Evolutionary conservation across 1,140 invertebrate genomes (phyloP), one percentile per base, ranked within the genome.

Genomic region (Caenorhabditis remanei): DNA sequence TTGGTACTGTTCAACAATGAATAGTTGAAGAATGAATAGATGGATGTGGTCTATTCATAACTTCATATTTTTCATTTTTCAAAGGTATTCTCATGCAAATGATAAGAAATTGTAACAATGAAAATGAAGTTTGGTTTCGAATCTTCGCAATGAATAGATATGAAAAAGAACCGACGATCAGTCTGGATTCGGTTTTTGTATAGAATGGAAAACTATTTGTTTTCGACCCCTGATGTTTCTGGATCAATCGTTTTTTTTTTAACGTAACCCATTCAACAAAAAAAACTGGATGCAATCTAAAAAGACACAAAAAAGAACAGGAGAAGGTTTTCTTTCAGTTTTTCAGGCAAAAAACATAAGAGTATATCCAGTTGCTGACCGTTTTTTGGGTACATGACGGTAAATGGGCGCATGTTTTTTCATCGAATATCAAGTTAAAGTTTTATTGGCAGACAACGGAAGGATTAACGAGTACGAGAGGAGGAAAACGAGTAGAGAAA

Each of bases 321-420:
- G 32, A 32, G 32, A 32, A 32, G 32, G 11, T 41, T 50, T 2
- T 79, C 41, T 50, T 32, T 24, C 13, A 79, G 46, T 43, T 41
- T 50, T 24, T 79, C 24, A 14, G 58, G 19, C 46, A 21, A 79
- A 71, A 79, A 79, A 79, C 71, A 79, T 21, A 46, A 79, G n/a
- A n/a, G 24, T 79, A 32, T 32, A 79, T 79, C 71, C 71, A 79
- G 71, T 79, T 79, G 53, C 46, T 79, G 71, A 79, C 46, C 71
- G 71, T 50, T 50, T 79, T 79, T 79, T 71, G 40, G 71, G 21
- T 79, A 79, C 71, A 79, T 79, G 40, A 50, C 13, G 14, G 71
- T 79, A 79, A 79, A 79, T 79, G 71, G 71, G 46, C 46, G 46
- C 71, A 79, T 79, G 46, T 79, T 79, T 79, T 79, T 43, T 14